Base-by-base conservation (phyloP, 2,113 vertebrate species). In the Hippocampus abdominalis region DNA sequence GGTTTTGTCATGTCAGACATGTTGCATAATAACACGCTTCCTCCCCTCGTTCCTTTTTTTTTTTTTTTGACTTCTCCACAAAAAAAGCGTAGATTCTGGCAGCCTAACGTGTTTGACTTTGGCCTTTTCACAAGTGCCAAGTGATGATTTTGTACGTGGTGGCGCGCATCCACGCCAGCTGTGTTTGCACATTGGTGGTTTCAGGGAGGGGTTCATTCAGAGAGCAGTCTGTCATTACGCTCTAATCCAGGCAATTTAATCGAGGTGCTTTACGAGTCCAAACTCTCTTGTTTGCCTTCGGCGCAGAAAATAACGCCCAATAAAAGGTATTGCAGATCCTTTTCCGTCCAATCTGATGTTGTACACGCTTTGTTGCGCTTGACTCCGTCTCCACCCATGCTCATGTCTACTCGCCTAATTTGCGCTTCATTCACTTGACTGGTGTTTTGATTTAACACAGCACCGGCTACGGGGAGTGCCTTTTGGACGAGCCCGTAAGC, bases 391-490 rank as follows among this genome's bases (percentile, higher is more conserved):
- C 32, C 12, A 54, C 62, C n/a, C 32, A 40, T 59, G 36, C 25
- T 36, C 8, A 42, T 64, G 10, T 25, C 16, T 64, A 18, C 8
- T 13, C 65, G 57, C 72, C 1, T 72, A 3, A 36, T 75, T 68
- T 66, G 9, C 4, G 66, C 69, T 73, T 53, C 7, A 60, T 69
- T 61, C 6, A 32, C 44, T 23, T 39, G 36, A 53, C 67, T 39
- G 53, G 44, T 49, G 44, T 68, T 67, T 71, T 66, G 61, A 21
- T 40, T 21, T 46, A 8, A 46, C 9, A 7, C 66, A 99, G 97
- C 77, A 96, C 94, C 61, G 97, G 97, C 56, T 96, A 98, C 71
- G 97, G 96, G 61, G 96, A 99, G 74, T 99, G 97, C 79, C 94
- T 99, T 21, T 91, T 98, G 40, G 96, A 99, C 73, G 96, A 95